Conservation (phyloP, 2,113 vertebrate genomes). For the Gymnocephalus cernua region DNA sequence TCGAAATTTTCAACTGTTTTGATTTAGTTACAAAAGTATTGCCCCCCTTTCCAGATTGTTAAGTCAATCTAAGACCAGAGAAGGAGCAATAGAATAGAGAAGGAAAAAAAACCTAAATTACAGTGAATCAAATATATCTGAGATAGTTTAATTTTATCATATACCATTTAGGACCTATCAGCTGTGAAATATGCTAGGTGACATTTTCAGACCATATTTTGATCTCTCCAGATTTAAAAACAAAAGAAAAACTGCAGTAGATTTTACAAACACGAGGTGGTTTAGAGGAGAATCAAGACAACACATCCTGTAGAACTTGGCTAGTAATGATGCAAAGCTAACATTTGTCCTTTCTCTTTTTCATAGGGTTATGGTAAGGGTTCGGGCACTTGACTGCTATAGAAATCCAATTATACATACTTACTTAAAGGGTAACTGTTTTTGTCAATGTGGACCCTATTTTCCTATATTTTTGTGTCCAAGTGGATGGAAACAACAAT, state of each 20-base stretch:
- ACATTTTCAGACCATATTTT: not conserved
- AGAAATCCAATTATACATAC: not conserved
- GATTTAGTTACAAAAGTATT: not conserved
- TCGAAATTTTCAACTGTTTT: too few relatives aligned
- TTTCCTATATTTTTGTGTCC: too few relatives aligned
- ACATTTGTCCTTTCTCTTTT: not conserved
- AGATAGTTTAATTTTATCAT: not conserved
- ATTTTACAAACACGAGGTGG: not conserved
- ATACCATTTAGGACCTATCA: not conserved
- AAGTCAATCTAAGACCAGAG: not conserved
- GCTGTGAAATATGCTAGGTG: not conserved
- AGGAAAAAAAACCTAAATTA: not conserved
- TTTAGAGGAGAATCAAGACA: not conserved
- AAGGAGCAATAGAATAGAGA: not conserved
- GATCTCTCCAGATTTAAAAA: not conserved
- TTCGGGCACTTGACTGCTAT: not conserved
- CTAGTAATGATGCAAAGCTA: not conserved
- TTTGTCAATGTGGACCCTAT: too few relatives aligned
- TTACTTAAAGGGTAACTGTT: too few relatives aligned
- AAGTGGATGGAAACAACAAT: too few relatives aligned
- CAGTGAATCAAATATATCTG: not conserved
- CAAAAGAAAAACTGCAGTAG: not conserved
- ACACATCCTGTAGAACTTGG: not conserved
- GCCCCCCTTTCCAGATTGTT: not conserved
- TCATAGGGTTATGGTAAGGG: not conserved